phyloP scores from a whole-genome alignment of 2,113 vertebrate genomes.

The Ictidomys tridecemlineatus region DNA sequence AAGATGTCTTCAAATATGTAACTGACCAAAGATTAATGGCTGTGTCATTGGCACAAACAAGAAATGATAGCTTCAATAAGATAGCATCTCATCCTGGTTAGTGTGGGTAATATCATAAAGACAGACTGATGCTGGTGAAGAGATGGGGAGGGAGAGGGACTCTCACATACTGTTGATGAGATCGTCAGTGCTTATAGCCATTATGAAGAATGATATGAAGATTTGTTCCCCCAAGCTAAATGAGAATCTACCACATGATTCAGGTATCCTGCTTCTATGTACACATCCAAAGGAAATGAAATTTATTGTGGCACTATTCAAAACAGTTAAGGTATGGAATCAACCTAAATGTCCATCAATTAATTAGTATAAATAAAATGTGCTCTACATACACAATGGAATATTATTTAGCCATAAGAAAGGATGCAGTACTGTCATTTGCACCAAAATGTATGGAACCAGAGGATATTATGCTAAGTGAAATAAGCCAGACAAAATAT shows the following conservation, averaged over 20 bases:
- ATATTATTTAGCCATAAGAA: neutral
- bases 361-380: neutral
- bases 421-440: neutral
- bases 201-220: neutral
- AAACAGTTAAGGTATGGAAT: neutral
- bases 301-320: neutral
- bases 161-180: neutral
- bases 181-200: too few species aligned
- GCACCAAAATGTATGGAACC: neutral
- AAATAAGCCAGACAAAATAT: neutral
- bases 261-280: neutral
- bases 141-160: neutral
- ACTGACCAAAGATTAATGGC: neutral
- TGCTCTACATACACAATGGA: too few species aligned
- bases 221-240: neutral
- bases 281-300: neutral
- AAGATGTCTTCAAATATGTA: constrained; percentile 31
- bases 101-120: neutral
- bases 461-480: neutral
- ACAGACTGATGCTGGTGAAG: neutral
- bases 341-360: neutral
- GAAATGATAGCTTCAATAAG: neutral
- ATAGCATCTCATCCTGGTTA: neutral
- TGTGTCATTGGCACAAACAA: neutral
- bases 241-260: neutral